Evolutionary conservation across 2,113 vertebrate genomes (phyloP), one percentile per base, ranked within the genome.

Genomic region (Psettodes erumei): DNA sequence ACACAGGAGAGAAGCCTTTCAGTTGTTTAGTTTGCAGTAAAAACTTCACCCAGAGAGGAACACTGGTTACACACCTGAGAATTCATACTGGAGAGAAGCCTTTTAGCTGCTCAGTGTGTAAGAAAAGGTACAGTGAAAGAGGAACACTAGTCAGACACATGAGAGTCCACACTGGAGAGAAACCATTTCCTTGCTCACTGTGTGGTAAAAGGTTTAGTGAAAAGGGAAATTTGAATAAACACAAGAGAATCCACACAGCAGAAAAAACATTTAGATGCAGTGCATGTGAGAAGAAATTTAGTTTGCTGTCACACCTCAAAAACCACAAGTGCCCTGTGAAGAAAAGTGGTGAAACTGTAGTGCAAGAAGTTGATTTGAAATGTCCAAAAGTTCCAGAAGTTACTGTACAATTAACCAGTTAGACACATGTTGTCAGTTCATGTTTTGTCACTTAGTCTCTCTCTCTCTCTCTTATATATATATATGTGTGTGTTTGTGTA

Each of bases 1-100:
- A 62, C 32, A 60, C 68, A 0, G 42, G 55, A 48, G 55, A 73
- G 27, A 53, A 54, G 1, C 70, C 70, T 8, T 53, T 71, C 3
- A 27, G 23, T 2, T 60, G 68, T 18, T 18, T 33, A 38, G 68
- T 47, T 21, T 60, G 54, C 18, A 37, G 42, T 19, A 71, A 71
- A 60, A 71, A 60, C 21, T 71, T 71, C 43, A 60, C 68, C 12
- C 68, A 59, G 33, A 50, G 43, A 23, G 66, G 66, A 71, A 60
- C 68, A 9, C 21, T 48, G 32, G 30, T 13, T 60, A 35, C 55
- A 50, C 54, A 71, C 18, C 10, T 60, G 30, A 59, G 68, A 9
- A 68, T 67, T 15, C 64, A 67, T 3, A 70, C 53, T 3, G 38
- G 67, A 25, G 54, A 58, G 21, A 70, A 47, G 21, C 67, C 67